Conservation (phyloP, 2,797 vertebrate species). For the Helarctos malayanus region DNA sequence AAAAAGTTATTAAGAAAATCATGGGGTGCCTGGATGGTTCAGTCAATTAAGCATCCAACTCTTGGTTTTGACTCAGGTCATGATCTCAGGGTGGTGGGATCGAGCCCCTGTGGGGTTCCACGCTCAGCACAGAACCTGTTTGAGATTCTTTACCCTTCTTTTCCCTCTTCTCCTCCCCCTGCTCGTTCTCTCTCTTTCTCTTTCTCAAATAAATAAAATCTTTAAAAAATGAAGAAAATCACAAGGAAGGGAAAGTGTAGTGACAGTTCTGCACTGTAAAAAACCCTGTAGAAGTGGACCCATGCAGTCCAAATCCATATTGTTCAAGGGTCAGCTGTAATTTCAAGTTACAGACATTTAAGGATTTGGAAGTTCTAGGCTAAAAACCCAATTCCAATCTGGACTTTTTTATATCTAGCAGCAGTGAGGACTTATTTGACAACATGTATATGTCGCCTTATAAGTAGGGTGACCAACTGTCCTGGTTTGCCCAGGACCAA, state of each 20-base stretch:
- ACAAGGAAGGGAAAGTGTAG: not conserved
- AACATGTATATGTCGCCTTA: not conserved
- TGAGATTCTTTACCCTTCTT: not conserved
- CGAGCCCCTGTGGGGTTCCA: not conserved
- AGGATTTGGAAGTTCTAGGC: not conserved
- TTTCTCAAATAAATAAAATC: not conserved
- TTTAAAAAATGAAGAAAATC: not conserved
- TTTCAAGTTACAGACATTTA: conserved; percentile 29
- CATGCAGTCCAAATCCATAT: not conserved
- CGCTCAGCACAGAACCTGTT: not conserved
- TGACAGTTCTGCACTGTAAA: not conserved
- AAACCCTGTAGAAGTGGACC: not conserved
- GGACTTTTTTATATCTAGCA: not conserved
- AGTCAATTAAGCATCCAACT: not conserved
- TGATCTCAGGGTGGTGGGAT: not conserved
- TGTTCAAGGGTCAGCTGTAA: not conserved
- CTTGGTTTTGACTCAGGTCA: not conserved
- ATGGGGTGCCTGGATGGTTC: not conserved
- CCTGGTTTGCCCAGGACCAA: not conserved
- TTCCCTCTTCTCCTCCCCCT: not conserved
- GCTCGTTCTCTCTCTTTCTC: not conserved
- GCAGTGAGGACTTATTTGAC: not conserved
- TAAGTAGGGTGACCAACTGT: not conserved
- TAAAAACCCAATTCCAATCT: not conserved
- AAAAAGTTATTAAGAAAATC: not conserved